A percentile compares a stretch with the other conserved stretches of the same genome.
These are phyloP conservation scores for Psephotus haematonotus DNA, from an alignment of 2,113 vertebrate genomes.

Conservation along the genomic window DNA sequence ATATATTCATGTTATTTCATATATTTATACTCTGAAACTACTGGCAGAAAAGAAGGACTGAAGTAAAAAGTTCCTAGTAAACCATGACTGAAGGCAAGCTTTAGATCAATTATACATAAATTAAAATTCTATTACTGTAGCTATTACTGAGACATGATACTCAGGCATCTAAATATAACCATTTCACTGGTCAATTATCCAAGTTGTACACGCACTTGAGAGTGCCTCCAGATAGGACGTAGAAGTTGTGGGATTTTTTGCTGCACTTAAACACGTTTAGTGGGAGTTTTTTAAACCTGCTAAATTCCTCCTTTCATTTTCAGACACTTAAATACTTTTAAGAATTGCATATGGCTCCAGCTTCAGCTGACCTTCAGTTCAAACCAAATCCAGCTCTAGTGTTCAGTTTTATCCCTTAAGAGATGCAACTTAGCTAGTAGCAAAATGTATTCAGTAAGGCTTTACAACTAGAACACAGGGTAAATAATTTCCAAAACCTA, in stretches of 20 bases:
- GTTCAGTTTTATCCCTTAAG: background rate
- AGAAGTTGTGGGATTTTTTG: background rate
- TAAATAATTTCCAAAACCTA: background rate
- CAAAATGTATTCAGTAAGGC: background rate
- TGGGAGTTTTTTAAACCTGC: background rate
- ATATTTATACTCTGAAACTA: background rate
- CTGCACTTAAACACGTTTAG: background rate
- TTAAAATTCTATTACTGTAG: background rate
- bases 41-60: background rate
- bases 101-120: background rate
- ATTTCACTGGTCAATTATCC: background rate
- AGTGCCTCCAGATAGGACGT: background rate
- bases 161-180: background rate
- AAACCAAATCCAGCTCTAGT: background rate
- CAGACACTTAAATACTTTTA: background rate
- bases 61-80: background rate
- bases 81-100: background rate
- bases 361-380: background rate
- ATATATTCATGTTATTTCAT: background rate
- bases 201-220: background rate
- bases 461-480: background rate
- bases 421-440: background rate
- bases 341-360: background rate
- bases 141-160: background rate
- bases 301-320: background rate